Percentiles rank a stretch among this genome's conserved stretches.
These are phyloP conservation scores for Camponotus fellah DNA, from an alignment of 2,888 invertebrate species.

Conservation along the genomic window DNA sequence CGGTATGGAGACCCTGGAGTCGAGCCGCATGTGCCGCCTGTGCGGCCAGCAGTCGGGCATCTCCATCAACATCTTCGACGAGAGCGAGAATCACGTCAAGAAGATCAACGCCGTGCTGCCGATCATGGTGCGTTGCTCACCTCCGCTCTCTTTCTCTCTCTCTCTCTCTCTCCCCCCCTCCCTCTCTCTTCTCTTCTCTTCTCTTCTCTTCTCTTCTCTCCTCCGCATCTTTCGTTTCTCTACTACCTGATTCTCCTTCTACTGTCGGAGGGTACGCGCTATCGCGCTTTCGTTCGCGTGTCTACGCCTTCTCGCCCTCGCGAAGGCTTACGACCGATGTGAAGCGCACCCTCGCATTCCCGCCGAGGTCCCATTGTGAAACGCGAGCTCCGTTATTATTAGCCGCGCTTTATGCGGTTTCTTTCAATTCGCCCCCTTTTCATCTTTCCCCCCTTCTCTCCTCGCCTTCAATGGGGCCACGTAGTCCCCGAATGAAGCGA, in stretches of 20 bases:
- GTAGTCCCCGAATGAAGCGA: neutral
- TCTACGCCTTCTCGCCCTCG: neutral
- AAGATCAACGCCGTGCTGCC: conserved; percentile 84
- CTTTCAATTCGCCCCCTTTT: neutral
- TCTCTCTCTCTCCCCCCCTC: neutral
- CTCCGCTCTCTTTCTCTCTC: neutral
- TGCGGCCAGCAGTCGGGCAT: conserved; percentile 83
- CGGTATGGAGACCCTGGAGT: conserved; percentile 83
- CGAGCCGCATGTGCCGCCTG: conserved; percentile 82
- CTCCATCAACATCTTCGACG: conserved; percentile 82
- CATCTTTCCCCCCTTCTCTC: neutral
- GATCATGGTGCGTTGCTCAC: conserved; percentile 80
- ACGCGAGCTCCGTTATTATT: neutral
- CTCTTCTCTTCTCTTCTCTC: neutral
- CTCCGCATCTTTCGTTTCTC: neutral
- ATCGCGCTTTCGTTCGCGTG: neutral
- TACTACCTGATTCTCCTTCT: neutral
- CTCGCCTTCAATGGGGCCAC: neutral
- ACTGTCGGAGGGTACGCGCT: neutral
- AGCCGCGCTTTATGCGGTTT: neutral
- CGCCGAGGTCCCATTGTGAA: neutral
- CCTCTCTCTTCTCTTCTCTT: neutral
- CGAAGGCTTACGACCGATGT: neutral
- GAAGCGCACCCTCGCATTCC: neutral
- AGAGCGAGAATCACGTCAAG: conserved; percentile 79